Percentiles rank a stretch among this genome's conserved stretches.
Evolutionary conservation across 2,797 vertebrate genomes (phyloP).

Genomic region (Melanotaenia boesemani): DNA sequence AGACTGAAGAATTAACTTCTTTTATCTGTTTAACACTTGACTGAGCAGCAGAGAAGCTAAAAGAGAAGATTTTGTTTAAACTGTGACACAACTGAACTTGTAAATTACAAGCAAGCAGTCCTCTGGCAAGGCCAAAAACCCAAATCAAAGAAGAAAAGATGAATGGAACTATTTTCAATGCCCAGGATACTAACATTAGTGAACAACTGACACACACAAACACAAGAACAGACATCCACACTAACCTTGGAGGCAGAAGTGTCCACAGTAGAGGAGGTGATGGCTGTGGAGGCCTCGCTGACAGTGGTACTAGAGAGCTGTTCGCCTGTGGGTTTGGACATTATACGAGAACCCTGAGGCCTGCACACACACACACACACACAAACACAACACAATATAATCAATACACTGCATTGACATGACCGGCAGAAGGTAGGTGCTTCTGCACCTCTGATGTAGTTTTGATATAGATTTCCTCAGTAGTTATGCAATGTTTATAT

Average conservation of each 20-base stretch:
- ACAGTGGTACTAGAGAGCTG: constrained; percentile 91
- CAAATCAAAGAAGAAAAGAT: background rate
- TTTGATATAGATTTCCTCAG: background rate
- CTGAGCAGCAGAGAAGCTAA: background rate
- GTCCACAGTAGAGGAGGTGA: constrained; percentile 90
- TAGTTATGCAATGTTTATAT: background rate
- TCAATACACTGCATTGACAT: background rate
- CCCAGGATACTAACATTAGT: background rate
- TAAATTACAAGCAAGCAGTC: background rate
- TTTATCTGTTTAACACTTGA: background rate
- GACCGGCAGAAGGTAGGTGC: background rate
- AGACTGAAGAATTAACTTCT: background rate
- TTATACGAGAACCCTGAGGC: constrained; percentile 82
- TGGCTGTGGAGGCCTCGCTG: constrained; percentile 90
- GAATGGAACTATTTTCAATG: background rate
- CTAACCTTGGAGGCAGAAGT: constrained; percentile 87
- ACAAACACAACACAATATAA: background rate
- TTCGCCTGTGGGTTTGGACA: constrained; percentile 83
- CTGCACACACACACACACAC: constrained; percentile 69
- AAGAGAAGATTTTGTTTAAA: background rate
- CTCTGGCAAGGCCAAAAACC: background rate
- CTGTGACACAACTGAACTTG: background rate
- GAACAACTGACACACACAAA: background rate
- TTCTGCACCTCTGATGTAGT: background rate
- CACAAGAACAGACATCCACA: constrained; percentile 6